phyloP scores from a whole-genome alignment of 2,797 vertebrate species.

The Glossophaga mutica region DNA sequence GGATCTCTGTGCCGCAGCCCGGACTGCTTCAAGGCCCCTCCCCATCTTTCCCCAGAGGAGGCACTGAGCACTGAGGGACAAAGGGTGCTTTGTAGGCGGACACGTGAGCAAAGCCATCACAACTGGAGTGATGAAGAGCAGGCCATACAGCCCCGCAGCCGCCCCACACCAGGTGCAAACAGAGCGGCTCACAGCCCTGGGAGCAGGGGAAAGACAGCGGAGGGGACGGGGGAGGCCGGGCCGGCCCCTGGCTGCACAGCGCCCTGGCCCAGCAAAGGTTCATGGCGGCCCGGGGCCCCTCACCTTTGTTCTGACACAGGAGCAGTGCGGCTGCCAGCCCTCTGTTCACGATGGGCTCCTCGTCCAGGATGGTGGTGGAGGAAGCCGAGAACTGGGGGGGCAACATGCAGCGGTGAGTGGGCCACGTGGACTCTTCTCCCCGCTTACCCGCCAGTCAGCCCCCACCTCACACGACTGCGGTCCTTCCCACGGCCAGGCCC shows the following conservation, averaged over 20 bases:
- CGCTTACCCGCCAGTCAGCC: not conserved
- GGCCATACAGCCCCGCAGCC: accelerated
- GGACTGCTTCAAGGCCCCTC: not conserved
- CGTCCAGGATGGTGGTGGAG: conserved; percentile 94
- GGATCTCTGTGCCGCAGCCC: not conserved
- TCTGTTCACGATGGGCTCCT: conserved; percentile 94
- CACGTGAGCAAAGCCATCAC: too few relatives aligned
- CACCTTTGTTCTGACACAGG: conserved; percentile 94
- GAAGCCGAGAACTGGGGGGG: conserved; percentile 86
- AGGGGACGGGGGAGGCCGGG: accelerated
- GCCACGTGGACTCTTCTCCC: not conserved
- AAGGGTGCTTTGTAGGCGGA: not conserved
- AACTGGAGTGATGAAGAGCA: not conserved
- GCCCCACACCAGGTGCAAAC: not conserved
- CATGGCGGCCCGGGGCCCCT: not conserved
- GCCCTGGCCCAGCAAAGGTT: not conserved
- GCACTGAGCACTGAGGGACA: not conserved
- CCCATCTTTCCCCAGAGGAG: too few relatives aligned
- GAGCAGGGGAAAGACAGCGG: not conserved
- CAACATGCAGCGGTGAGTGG: accelerated
- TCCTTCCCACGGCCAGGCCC: not conserved
- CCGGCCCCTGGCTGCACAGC: accelerated
- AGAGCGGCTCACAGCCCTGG: not conserved
- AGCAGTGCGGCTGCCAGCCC: conserved; percentile 90
- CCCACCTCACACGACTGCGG: not conserved